These are phyloP conservation scores for Elysia chlorotica DNA, from an alignment of 1,140 invertebrate genomes.

Conservation along the genomic window DNA sequence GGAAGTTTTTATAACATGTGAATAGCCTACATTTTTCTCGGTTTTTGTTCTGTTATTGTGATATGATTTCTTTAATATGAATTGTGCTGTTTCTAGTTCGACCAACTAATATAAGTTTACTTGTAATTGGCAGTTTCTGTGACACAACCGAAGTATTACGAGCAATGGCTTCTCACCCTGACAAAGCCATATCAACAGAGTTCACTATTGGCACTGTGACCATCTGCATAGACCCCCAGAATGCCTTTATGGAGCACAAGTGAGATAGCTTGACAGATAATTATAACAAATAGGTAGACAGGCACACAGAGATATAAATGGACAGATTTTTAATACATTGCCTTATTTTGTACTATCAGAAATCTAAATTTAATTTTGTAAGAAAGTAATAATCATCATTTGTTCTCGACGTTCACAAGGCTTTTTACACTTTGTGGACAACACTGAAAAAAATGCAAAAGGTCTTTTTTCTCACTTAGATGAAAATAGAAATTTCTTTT, in stretches of 20 bases:
- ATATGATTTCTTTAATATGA: not conserved
- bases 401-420: too few relatives aligned
- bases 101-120: too few relatives aligned
- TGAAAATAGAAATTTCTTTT: too few relatives aligned
- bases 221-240: constrained; percentile 51
- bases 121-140: constrained; percentile 45
- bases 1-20: not conserved
- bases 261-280: constrained; percentile 25
- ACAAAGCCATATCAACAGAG: constrained; percentile 33
- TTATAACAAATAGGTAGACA: too few relatives aligned
- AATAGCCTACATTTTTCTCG: not conserved
- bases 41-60: not conserved
- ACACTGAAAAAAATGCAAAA: too few relatives aligned
- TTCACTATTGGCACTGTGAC: constrained; percentile 50
- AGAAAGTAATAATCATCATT: too few relatives aligned
- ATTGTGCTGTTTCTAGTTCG: constrained; percentile 10
- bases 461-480: not conserved
- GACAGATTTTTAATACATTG: too few relatives aligned
- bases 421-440: too few relatives aligned
- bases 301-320: not conserved
- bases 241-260: constrained; percentile 51
- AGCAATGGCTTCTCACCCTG: constrained; percentile 41
- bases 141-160: constrained; percentile 44
- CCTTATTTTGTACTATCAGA: too few relatives aligned
- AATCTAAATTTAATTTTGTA: too few relatives aligned